These are phyloP conservation scores for Imbricaverruca yamaguchii DNA, from an alignment of 2,888 invertebrate species.

Conservation along the genomic window DNA sequence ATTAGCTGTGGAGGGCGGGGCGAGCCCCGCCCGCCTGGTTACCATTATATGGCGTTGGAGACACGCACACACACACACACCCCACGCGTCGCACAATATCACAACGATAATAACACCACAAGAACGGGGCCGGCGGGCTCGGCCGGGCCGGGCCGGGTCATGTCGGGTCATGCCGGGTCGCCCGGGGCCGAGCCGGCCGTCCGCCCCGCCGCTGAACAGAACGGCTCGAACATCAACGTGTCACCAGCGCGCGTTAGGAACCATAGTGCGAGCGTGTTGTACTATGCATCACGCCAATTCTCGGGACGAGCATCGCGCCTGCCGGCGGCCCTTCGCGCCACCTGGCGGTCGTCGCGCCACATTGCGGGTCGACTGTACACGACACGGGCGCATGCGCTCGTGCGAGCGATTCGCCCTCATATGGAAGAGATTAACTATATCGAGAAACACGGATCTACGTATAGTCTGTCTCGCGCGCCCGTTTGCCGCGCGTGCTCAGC, in stretches of 20 bases:
- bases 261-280: slow-evolving; percentile 20
- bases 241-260: slow-evolving; percentile 15
- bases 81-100: not conserved
- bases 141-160: no score
- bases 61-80: not conserved
- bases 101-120: slow-evolving; percentile 20
- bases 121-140: not conserved
- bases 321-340: no score
- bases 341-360: not conserved
- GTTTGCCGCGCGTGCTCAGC: not conserved
- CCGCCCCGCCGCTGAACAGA: not conserved
- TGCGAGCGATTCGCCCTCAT: not conserved
- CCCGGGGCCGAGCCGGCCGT: not conserved
- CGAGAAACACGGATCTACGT: slow-evolving; percentile 9
- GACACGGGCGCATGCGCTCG: not conserved
- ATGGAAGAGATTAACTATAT: slow-evolving; percentile 10
- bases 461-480: not conserved
- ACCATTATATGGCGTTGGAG: slow-evolving; percentile 21
- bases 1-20: slow-evolving; percentile 3
- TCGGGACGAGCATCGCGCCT: no score
- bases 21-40: not conserved
- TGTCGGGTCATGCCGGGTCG: no score
- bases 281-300: slow-evolving; percentile 3
- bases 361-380: not conserved
- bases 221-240: not conserved